These are phyloP conservation scores for Neelides sp. DNA, from an alignment of 1,140 invertebrate genomes.

Conservation along the genomic window DNA sequence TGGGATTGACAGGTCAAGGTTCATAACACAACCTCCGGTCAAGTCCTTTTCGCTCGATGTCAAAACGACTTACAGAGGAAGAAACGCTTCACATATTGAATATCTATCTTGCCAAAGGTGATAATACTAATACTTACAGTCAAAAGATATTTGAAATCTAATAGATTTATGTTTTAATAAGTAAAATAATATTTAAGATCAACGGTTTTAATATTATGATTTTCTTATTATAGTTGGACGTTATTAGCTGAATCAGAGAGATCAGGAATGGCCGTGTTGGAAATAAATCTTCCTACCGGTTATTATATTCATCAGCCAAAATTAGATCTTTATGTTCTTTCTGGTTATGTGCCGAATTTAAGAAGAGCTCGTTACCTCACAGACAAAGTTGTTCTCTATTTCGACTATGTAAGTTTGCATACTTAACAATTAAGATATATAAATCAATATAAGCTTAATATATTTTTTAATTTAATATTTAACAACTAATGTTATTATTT, in stretches of 20 bases:
- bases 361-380: slow-evolving; percentile 69
- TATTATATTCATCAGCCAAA: slow-evolving; percentile 86
- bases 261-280: slow-evolving; percentile 82
- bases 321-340: slow-evolving; percentile 67
- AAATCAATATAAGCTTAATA: too few relatives aligned
- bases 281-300: slow-evolving; percentile 67
- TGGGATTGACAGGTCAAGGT: slow-evolving; percentile 75
- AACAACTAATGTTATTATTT: too few relatives aligned
- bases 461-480: slow-evolving; percentile 3
- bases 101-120: slow-evolving; percentile 70
- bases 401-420: slow-evolving; percentile 65
- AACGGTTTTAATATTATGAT: slow-evolving; percentile 7
- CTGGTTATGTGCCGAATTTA: slow-evolving; percentile 55
- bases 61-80: slow-evolving; percentile 61
- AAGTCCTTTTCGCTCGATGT: slow-evolving; percentile 59
- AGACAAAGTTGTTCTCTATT: slow-evolving; percentile 81
- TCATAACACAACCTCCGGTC: slow-evolving; percentile 71
- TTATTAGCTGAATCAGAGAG: slow-evolving; percentile 27
- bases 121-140: slow-evolving; percentile 14
- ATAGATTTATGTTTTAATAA: too few relatives aligned
- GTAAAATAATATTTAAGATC: slow-evolving; percentile 1
- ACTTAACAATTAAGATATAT: slow-evolving; percentile 5
- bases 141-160: too few relatives aligned
- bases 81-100: slow-evolving; percentile 84
- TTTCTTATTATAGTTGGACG: slow-evolving; percentile 38